Conservation (phyloP, 2,113 vertebrate genomes). For the Vidua chalybeata region DNA sequence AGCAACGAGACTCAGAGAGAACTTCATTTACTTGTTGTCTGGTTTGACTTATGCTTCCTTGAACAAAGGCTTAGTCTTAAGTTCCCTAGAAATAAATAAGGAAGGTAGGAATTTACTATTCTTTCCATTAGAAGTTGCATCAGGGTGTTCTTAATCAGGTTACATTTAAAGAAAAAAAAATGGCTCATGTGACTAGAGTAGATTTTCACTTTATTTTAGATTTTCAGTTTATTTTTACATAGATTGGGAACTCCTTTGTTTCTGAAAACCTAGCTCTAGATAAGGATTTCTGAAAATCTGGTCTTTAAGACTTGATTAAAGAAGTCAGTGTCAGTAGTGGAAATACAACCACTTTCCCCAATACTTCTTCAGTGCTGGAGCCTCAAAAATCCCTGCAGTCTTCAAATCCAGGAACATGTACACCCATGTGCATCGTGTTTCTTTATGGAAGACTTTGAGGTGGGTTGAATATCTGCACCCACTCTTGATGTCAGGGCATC, state of each 20-base stretch:
- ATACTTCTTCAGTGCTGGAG: neutral
- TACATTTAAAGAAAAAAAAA: neutral
- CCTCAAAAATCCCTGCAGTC: neutral
- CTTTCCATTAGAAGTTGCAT: neutral
- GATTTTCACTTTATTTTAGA: neutral
- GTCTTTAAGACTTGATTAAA: neutral
- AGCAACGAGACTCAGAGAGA: neutral
- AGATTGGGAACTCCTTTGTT: neutral
- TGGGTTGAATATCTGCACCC: neutral
- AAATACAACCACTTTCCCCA: neutral
- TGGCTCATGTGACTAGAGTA: fast-evolving
- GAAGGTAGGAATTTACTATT: neutral
- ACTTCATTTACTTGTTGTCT: neutral
- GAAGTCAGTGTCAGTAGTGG: neutral
- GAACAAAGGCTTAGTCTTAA: neutral
- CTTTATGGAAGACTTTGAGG: neutral
- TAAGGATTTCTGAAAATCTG: neutral
- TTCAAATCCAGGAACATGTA: neutral
- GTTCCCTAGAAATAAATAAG: neutral
- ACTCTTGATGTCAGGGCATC: neutral
- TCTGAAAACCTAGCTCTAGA: neutral
- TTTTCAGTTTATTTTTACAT: neutral
- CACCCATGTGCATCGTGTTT: fast-evolving
- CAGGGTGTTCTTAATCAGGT: fast-evolving
- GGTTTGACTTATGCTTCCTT: neutral